Percentiles rank a stretch among this genome's conserved stretches.
Evolutionary conservation across 2,113 vertebrate species (phyloP).

Genomic region (Pao palembangensis): DNA sequence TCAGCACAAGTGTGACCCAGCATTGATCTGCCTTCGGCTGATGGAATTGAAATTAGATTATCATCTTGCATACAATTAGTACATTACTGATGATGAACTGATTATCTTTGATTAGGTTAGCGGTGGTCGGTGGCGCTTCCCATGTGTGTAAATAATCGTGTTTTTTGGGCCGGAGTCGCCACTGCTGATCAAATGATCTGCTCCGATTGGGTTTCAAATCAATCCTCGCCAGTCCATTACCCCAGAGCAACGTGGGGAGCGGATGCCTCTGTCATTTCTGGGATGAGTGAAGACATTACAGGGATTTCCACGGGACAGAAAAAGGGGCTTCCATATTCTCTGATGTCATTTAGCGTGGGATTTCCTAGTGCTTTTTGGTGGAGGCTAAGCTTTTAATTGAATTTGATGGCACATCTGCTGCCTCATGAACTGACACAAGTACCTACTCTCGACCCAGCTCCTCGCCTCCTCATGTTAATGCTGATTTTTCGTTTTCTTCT

Average conservation of each 20-base stretch:
- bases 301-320: constrained; percentile 26
- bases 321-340: constrained; percentile 32
- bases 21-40: constrained; percentile 32
- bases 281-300: constrained; percentile 46
- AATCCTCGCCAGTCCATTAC: constrained; percentile 53
- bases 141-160: constrained; percentile 38
- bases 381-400: constrained; percentile 54
- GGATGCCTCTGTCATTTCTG: constrained; percentile 21
- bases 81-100: constrained; percentile 51
- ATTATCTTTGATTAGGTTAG: constrained; percentile 49
- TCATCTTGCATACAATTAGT: constrained; percentile 23
- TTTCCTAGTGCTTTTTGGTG: constrained; percentile 21
- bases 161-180: constrained; percentile 28
- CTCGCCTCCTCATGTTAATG: neutral
- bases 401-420: constrained; percentile 58
- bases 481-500: constrained; percentile 1
- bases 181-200: constrained; percentile 51
- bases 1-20: neutral
- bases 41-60: constrained; percentile 42
- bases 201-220: constrained; percentile 41
- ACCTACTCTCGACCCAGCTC: neutral
- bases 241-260: constrained; percentile 8
- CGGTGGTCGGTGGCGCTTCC: neutral
- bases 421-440: constrained; percentile 45
- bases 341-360: constrained; percentile 33